phyloP scores from a whole-genome alignment of 2,113 vertebrate species.

The Pungitius pungitius region DNA sequence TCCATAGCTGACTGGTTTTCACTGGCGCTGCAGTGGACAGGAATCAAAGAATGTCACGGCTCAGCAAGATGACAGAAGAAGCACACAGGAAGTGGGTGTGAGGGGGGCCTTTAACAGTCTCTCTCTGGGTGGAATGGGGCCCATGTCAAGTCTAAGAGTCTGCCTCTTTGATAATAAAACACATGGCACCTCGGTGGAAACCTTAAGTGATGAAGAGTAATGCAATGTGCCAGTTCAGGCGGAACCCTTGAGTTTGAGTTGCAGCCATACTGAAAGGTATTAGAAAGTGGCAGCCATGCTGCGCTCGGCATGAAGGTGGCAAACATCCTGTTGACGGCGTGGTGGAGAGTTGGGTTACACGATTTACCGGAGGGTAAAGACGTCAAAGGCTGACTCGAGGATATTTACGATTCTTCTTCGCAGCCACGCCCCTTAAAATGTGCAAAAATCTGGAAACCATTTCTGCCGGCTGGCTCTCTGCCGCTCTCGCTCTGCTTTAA shows the following conservation, averaged over 20 bases:
- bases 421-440: slow-evolving; percentile 43
- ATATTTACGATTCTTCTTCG: slow-evolving; percentile 52
- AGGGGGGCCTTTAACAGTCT: slow-evolving; percentile 32
- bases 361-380: slow-evolving; percentile 29
- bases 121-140: slow-evolving; percentile 29
- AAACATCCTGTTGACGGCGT: slow-evolving; percentile 52
- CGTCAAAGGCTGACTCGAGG: slow-evolving; percentile 39
- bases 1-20: slow-evolving; percentile 24
- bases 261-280: slow-evolving; percentile 2
- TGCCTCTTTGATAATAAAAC: slow-evolving; percentile 36
- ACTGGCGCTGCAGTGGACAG: slow-evolving; percentile 27
- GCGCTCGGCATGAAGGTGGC: background rate
- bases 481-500: slow-evolving; percentile 24
- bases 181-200: slow-evolving; percentile 5
- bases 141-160: slow-evolving; percentile 35
- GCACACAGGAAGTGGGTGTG: slow-evolving; percentile 51
- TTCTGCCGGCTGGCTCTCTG: slow-evolving; percentile 38
- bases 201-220: slow-evolving; percentile 22
- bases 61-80: slow-evolving; percentile 58
- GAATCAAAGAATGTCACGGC: slow-evolving; percentile 62
- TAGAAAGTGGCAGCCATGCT: slow-evolving; percentile 4
- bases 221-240: background rate
- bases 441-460: slow-evolving; percentile 71
- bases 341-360: slow-evolving; percentile 36
- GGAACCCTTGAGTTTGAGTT: slow-evolving; percentile 5